phyloP scores from a whole-genome alignment of 1,140 invertebrate species.

The Zaprionus gabonicus region DNA sequence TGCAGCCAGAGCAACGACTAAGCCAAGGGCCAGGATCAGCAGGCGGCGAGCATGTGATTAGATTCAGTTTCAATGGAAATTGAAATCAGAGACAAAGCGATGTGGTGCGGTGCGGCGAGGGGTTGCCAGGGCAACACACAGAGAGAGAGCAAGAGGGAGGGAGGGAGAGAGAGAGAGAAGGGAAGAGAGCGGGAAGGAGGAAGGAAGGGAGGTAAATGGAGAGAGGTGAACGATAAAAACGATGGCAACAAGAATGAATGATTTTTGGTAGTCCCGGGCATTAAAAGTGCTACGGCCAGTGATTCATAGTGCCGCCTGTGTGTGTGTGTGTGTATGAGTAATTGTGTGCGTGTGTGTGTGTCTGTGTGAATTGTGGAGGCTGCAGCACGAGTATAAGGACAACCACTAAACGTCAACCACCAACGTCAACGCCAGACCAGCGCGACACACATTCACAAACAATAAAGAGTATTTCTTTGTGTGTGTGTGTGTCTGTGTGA shows the following conservation, averaged over 20 bases:
- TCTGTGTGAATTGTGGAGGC: conserved; percentile 47
- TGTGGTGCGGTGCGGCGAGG: conserved; percentile 28
- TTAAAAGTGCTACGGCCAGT: conserved; percentile 38
- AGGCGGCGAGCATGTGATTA: conserved; percentile 75
- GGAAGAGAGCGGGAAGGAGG: neutral
- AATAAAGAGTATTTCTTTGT: neutral
- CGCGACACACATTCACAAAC: conserved; percentile 55
- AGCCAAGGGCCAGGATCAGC: conserved; percentile 62
- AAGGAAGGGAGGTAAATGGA: conserved; percentile 4
- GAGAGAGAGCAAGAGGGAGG: neutral
- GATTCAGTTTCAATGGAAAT: conserved; percentile 83
- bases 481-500: neutral
- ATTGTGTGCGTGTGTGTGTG: conserved; percentile 9
- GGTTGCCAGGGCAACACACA: conserved; percentile 52
- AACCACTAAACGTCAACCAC: conserved; percentile 82
- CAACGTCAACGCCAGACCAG: conserved; percentile 64
- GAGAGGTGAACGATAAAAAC: conserved; percentile 23
- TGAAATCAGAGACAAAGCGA: conserved; percentile 78
- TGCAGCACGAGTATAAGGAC: conserved; percentile 61
- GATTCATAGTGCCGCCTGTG: conserved; percentile 28
- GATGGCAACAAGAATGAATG: conserved; percentile 38
- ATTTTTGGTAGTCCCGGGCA: conserved; percentile 25
- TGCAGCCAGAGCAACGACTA: conserved; percentile 25
- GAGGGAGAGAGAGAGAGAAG: neutral
- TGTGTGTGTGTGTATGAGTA: conserved; percentile 15